These are phyloP conservation scores for Rhodeus uyekii DNA, from an alignment of 2,797 vertebrate genomes.

Conservation along the genomic window DNA sequence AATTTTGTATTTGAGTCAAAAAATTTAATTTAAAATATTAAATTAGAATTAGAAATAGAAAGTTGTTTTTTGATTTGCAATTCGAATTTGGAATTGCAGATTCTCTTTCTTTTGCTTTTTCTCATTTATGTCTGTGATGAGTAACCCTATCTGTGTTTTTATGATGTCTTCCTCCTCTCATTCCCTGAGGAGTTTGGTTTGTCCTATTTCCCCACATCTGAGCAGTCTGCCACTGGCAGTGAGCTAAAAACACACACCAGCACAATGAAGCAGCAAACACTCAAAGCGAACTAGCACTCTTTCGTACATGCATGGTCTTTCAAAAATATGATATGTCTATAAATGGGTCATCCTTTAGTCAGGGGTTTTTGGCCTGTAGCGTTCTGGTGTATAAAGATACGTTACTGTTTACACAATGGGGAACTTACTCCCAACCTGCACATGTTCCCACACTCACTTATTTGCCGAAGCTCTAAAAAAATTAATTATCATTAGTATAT, in stretches of 20 bases:
- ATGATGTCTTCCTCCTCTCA: neutral
- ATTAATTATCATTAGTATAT: neutral
- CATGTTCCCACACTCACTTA: conserved; percentile 6
- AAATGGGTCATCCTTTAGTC: conserved; percentile 39
- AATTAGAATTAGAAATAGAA: neutral
- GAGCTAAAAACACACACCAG: conserved; percentile 30
- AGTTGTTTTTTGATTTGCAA: neutral
- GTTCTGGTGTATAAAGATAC: conserved; percentile 14
- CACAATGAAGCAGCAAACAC: conserved; percentile 17
- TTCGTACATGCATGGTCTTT: conserved; percentile 5
- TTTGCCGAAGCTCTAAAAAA: conserved; percentile 9
- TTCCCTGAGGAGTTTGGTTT: neutral
- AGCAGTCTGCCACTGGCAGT: conserved; percentile 19
- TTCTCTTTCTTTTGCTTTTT: neutral
- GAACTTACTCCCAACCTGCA: neutral
- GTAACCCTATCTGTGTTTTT: neutral
- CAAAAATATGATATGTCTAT: conserved; percentile 16
- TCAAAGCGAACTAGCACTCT: neutral
- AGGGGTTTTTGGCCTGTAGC: conserved; percentile 11
- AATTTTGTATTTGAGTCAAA: neutral
- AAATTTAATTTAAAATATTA: neutral
- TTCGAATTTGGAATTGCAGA: neutral
- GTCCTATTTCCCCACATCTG: conserved; percentile 27
- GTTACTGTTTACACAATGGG: conserved; percentile 25
- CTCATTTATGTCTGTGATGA: neutral